Percentiles rank a stretch among this genome's conserved stretches.
These are phyloP conservation scores for Acleris cristana DNA, from an alignment of 2,888 invertebrate genomes.

Conservation along the genomic window DNA sequence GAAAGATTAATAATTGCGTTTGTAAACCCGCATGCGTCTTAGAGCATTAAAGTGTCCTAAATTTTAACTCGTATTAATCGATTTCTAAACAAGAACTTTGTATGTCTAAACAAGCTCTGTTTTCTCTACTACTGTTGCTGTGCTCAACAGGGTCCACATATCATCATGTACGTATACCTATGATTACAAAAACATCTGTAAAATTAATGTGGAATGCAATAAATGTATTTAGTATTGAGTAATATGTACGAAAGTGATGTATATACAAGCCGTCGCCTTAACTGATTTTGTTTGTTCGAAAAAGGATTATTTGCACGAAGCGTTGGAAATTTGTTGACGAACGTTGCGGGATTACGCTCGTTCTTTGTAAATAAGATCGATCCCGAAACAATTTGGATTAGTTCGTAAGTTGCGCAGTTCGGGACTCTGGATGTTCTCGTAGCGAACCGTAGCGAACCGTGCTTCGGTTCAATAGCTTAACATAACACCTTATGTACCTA, in stretches of 20 bases:
- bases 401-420: constrained; percentile 13
- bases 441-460: too few relatives aligned
- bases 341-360: constrained; percentile 15
- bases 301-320: constrained; percentile 31
- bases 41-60: neutral
- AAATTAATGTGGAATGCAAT: too few relatives aligned
- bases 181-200: too few relatives aligned
- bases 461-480: too few relatives aligned
- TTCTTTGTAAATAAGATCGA: constrained; percentile 33
- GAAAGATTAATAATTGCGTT: too few relatives aligned
- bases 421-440: neutral
- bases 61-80: neutral
- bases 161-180: too few relatives aligned
- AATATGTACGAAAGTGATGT: neutral
- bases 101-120: too few relatives aligned
- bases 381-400: constrained; percentile 26
- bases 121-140: too few relatives aligned
- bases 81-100: neutral
- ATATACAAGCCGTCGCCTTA: constrained; percentile 1
- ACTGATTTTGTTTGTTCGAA: constrained; percentile 21
- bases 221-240: too few relatives aligned
- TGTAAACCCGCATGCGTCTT: too few relatives aligned
- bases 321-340: constrained; percentile 21
- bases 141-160: too few relatives aligned
- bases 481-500: too few relatives aligned